These are phyloP conservation scores for Anseranas semipalmata DNA, from an alignment of 2,113 vertebrate species.

Conservation along the genomic window DNA sequence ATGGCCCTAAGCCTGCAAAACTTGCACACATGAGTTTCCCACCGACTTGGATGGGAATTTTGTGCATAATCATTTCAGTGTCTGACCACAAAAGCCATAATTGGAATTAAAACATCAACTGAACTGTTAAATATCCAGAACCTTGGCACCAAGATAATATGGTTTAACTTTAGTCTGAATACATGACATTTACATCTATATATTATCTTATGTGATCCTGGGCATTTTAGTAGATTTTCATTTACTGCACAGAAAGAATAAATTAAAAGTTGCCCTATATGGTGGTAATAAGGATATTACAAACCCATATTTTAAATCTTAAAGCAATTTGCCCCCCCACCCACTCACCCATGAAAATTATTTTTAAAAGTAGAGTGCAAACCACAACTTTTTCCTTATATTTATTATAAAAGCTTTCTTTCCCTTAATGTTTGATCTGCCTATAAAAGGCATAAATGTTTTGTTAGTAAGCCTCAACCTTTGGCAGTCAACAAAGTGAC, in stretches of 20 bases:
- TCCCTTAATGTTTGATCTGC: slow-evolving; percentile 54
- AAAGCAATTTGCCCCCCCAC: not conserved
- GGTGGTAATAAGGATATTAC: not conserved
- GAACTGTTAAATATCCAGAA: slow-evolving; percentile 50
- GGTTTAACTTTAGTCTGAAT: slow-evolving; percentile 17
- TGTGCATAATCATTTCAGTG: slow-evolving; percentile 15
- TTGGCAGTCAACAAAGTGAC: slow-evolving; percentile 55
- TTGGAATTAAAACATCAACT: slow-evolving; percentile 58
- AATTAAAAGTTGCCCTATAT: not conserved
- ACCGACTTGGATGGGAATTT: slow-evolving; percentile 47
- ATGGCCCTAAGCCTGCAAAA: slow-evolving; percentile 33
- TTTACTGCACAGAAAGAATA: slow-evolving; percentile 44
- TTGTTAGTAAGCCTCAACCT: slow-evolving; percentile 41
- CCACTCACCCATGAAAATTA: slow-evolving; percentile 20
- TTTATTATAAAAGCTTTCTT: slow-evolving; percentile 18
- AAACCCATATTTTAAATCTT: slow-evolving; percentile 23
- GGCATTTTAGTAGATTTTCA: slow-evolving; percentile 22
- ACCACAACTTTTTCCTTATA: not conserved
- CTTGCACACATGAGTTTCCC: slow-evolving; percentile 34
- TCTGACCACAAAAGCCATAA: slow-evolving; percentile 66
- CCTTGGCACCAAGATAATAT: slow-evolving; percentile 44
- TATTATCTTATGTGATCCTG: not conserved
- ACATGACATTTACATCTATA: not conserved
- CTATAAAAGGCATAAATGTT: slow-evolving; percentile 31
- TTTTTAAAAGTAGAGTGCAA: slow-evolving; percentile 28